Percentiles rank a stretch among this genome's conserved stretches.
phyloP scores from a whole-genome alignment of 1,140 invertebrate genomes.

The Trissolcus basalis region DNA sequence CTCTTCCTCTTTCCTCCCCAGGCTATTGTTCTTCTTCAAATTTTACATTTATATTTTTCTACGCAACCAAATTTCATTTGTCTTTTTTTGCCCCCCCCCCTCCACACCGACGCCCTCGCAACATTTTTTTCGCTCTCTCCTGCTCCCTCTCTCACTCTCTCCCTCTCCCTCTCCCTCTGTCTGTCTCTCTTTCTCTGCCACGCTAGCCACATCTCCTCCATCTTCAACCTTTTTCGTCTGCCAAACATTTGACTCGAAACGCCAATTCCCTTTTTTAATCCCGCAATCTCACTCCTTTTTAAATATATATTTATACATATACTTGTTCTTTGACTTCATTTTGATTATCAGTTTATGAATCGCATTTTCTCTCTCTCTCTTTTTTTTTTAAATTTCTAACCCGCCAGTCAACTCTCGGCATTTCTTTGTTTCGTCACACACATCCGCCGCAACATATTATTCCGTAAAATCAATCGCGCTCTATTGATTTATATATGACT shows the following conservation, averaged over 20 bases:
- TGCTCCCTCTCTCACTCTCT: neutral
- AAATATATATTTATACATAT: too few relatives aligned
- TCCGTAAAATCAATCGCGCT: constrained; percentile 2
- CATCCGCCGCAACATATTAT: neutral
- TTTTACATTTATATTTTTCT: too few relatives aligned
- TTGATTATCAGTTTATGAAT: too few relatives aligned
- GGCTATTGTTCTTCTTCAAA: too few relatives aligned
- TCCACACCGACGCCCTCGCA: neutral
- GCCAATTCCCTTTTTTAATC: constrained; percentile 20
- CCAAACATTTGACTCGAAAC: constrained; percentile 6
- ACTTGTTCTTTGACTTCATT: too few relatives aligned
- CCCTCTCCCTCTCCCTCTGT: neutral
- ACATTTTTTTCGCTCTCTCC: neutral
- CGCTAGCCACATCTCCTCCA: constrained; percentile 1
- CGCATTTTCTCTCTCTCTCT: neutral
- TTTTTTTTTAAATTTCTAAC: constrained; percentile 4
- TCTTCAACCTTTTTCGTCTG: constrained; percentile 9
- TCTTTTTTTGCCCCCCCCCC: neutral
- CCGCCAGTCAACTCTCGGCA: neutral
- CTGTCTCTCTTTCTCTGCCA: neutral
- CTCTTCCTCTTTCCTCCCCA: neutral
- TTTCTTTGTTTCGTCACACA: neutral
- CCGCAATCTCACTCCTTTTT: neutral
- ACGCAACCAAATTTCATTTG: too few relatives aligned
- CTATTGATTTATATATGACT: constrained; percentile 3